These are phyloP conservation scores for Lycaena phlaeas DNA, from an alignment of 2,888 invertebrate genomes.

Conservation along the genomic window DNA sequence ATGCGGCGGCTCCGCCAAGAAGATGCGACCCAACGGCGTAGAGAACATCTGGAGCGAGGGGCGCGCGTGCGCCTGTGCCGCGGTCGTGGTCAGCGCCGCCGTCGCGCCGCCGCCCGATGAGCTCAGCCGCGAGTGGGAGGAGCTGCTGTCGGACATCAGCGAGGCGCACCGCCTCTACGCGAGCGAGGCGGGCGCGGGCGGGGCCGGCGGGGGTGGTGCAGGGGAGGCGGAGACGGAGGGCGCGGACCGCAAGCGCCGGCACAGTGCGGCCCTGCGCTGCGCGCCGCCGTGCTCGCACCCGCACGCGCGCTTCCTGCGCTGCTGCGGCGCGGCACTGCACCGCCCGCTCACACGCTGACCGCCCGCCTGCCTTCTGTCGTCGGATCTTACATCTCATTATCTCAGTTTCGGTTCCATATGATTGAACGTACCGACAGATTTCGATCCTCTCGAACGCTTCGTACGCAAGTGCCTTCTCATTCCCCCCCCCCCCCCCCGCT, in stretches of 20 bases:
- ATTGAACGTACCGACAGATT: neutral
- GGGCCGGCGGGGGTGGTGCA: too few relatives aligned
- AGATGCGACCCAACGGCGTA: slow-evolving; percentile 44
- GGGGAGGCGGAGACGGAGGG: slow-evolving; percentile 31
- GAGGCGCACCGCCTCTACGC: slow-evolving; percentile 67
- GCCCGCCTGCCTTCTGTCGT: neutral
- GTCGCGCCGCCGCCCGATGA: slow-evolving; percentile 44
- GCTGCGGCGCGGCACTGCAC: slow-evolving; percentile 47
- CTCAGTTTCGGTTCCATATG: neutral
- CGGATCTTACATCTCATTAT: neutral
- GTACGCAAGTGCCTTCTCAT: slow-evolving; percentile 6
- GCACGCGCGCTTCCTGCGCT: slow-evolving; percentile 68
- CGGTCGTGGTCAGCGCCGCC: slow-evolving; percentile 16
- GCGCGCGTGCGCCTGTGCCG: slow-evolving; percentile 37
- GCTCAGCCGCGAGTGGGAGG: slow-evolving; percentile 74
- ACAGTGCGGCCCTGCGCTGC: slow-evolving; percentile 56
- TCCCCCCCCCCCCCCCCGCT: neutral
- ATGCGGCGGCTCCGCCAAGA: slow-evolving; percentile 50
- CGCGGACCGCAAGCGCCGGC: slow-evolving; percentile 74
- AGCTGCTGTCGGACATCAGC: slow-evolving; percentile 74
- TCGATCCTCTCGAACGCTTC: slow-evolving; percentile 3
- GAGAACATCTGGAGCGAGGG: slow-evolving; percentile 39
- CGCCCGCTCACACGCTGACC: slow-evolving; percentile 64
- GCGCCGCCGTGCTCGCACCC: slow-evolving; percentile 36
- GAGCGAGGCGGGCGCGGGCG: slow-evolving; percentile 28